Evolutionary conservation across 2,888 invertebrate species (phyloP).

Genomic region (Drosophila heteroneura): DNA sequence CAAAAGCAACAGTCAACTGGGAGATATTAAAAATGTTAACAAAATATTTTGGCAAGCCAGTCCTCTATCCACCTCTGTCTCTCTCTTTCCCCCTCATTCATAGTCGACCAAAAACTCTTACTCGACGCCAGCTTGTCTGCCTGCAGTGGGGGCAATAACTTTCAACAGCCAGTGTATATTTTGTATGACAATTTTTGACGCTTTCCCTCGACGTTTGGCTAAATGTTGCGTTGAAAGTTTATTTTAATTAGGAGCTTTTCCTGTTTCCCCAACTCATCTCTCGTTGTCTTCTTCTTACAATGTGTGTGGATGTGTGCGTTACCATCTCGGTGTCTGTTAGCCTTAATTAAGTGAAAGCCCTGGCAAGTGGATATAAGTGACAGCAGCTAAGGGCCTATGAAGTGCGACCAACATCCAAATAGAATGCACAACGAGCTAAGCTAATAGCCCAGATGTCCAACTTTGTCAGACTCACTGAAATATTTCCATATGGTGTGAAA

Average conservation of each 20-base stretch:
- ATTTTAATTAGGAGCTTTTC: slow-evolving; percentile 59
- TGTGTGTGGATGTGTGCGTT: neutral
- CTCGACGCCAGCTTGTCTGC: slow-evolving; percentile 6
- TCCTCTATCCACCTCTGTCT: neutral
- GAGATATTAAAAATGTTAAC: slow-evolving; percentile 48
- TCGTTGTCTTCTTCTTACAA: neutral
- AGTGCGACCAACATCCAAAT: slow-evolving; percentile 25
- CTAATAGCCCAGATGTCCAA: slow-evolving; percentile 36
- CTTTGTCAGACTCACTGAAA: neutral
- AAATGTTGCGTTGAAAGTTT: slow-evolving; percentile 65
- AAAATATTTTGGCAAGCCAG: slow-evolving; percentile 43
- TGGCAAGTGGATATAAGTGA: slow-evolving; percentile 30
- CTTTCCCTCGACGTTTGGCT: slow-evolving; percentile 45
- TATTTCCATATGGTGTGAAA: slow-evolving; percentile 1
- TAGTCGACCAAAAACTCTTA: slow-evolving; percentile 31
- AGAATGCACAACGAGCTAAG: slow-evolving; percentile 15
- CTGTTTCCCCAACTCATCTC: slow-evolving; percentile 27
- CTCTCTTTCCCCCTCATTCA: neutral
- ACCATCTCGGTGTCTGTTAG: slow-evolving; percentile 23
- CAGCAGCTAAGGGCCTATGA: slow-evolving; percentile 28
- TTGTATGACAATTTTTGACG: slow-evolving; percentile 43
- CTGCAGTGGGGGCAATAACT: slow-evolving; percentile 47
- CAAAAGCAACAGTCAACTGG: slow-evolving; percentile 35
- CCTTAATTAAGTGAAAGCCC: slow-evolving; percentile 53
- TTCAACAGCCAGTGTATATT: slow-evolving; percentile 40